These are phyloP conservation scores for Drosophila paracracens DNA, from an alignment of 2,888 invertebrate species.

Conservation along the genomic window DNA sequence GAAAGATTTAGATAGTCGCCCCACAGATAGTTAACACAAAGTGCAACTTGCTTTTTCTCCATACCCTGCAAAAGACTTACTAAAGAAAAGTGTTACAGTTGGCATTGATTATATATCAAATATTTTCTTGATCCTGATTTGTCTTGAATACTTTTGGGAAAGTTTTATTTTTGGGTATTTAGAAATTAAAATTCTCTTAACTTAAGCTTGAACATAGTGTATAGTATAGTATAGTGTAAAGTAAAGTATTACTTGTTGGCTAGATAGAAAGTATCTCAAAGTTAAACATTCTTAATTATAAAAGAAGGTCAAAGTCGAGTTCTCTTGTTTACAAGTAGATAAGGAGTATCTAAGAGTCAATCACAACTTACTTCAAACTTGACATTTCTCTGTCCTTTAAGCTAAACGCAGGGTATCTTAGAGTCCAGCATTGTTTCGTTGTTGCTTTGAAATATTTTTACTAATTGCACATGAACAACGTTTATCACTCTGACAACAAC, in stretches of 20 bases:
- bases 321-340: not conserved
- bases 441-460: conserved; percentile 61
- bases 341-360: not conserved
- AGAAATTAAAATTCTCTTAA: not conserved
- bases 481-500: conserved; percentile 75
- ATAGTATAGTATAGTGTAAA: too few species aligned
- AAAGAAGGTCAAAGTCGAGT: not conserved
- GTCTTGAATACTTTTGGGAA: not conserved
- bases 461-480: conserved; percentile 80
- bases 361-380: not conserved
- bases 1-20: conserved; percentile 27
- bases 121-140: not conserved
- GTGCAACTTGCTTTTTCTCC: not conserved
- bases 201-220: not conserved
- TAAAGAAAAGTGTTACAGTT: too few species aligned
- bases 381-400: not conserved
- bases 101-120: too few species aligned
- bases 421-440: not conserved
- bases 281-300: not conserved
- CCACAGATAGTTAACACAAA: conserved; percentile 8
- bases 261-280: not conserved
- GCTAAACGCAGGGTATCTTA: conserved; percentile 19
- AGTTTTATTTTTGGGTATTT: not conserved
- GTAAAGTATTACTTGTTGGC: not conserved
- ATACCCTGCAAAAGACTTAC: conserved; percentile 4